Conservation (phyloP, 1,140 invertebrate genomes). For the Pantala flavescens region DNA sequence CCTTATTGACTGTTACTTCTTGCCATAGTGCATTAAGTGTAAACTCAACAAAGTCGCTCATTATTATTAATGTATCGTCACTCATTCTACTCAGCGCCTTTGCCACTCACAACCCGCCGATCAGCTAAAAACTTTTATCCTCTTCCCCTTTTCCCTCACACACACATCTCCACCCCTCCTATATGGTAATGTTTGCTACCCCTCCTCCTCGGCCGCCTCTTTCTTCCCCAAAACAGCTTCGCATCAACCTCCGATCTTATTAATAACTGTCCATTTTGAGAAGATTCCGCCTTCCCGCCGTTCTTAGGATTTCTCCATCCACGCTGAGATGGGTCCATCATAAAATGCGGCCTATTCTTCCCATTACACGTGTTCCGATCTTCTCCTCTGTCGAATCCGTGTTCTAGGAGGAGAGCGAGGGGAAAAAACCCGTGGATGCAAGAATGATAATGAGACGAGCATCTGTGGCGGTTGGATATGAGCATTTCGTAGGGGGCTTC, state of each 20-base stretch:
- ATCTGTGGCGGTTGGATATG: neutral
- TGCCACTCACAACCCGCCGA: neutral
- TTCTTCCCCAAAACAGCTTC: neutral
- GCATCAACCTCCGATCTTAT: neutral
- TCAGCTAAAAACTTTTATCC: no score
- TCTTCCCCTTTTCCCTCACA: no score
- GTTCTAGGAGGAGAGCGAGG: neutral
- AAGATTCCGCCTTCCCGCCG: neutral
- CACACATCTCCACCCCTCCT: no score
- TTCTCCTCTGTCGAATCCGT: neutral
- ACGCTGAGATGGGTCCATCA: no score
- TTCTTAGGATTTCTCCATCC: no score
- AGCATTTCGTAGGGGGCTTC: neutral
- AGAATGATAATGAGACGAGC: neutral
- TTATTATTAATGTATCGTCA: no score
- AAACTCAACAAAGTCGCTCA: no score
- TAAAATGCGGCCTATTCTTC: no score
- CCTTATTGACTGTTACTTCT: no score
- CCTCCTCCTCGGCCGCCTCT: no score
- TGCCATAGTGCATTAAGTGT: no score
- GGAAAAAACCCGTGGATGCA: neutral
- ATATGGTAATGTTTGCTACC: no score
- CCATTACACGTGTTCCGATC: neutral
- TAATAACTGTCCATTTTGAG: conserved; percentile 3
- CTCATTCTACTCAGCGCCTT: neutral